Conservation (phyloP, 1,140 invertebrate genomes). For the Apis cerana region DNA sequence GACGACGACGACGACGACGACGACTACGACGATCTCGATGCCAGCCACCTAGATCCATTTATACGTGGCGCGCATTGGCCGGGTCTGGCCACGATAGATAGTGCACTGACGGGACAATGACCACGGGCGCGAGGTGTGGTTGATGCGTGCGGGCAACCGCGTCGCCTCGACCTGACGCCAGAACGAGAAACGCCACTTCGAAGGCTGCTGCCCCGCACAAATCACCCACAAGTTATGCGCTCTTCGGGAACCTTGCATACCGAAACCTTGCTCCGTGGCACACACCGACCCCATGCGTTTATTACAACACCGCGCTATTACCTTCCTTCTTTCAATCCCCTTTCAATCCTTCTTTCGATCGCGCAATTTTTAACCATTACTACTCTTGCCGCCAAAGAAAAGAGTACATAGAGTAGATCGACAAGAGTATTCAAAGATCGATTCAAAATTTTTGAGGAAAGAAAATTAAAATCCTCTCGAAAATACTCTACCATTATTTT, state of each 20-base stretch:
- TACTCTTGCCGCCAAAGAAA: too few species aligned
- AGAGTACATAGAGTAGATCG: too few species aligned
- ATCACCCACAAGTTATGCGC: background rate
- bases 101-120: slow-evolving; percentile 72
- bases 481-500: too few species aligned
- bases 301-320: background rate
- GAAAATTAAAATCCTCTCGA: too few species aligned
- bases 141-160: slow-evolving; percentile 24
- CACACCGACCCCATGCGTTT: too few species aligned
- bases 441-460: too few species aligned
- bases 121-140: slow-evolving; percentile 57
- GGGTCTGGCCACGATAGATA: slow-evolving; percentile 66
- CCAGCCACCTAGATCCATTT: slow-evolving; percentile 67
- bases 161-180: slow-evolving; percentile 13
- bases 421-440: too few species aligned
- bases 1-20: background rate
- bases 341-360: too few species aligned
- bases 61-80: slow-evolving; percentile 66
- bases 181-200: slow-evolving; percentile 16
- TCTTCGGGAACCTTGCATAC: slow-evolving; percentile 10
- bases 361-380: too few species aligned
- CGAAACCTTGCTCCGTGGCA: background rate
- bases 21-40: slow-evolving; percentile 20
- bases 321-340: too few species aligned
- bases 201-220: slow-evolving; percentile 11